Conservation (phyloP, 2,113 vertebrate species). For the Trochalopteron elliotii region DNA sequence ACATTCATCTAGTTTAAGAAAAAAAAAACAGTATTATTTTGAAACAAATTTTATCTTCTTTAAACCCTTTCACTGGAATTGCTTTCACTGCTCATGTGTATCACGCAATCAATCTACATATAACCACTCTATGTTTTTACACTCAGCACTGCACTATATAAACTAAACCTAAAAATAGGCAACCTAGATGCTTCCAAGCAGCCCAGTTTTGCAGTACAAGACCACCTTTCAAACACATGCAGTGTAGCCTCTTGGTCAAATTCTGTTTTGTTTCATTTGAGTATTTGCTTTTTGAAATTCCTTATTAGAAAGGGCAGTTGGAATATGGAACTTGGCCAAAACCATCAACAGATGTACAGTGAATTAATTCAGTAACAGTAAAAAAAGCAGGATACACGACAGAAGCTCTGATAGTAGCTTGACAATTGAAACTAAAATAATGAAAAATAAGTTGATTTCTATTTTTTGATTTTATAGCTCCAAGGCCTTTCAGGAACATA, state of each 20-base stretch:
- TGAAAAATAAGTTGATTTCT: neutral
- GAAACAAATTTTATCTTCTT: neutral
- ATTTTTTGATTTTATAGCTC: neutral
- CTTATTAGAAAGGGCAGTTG: constrained; percentile 4
- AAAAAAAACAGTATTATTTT: neutral
- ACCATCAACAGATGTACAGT: constrained; percentile 35
- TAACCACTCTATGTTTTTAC: neutral
- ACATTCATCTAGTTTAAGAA: neutral
- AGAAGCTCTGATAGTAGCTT: neutral
- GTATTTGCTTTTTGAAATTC: neutral
- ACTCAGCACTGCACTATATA: neutral
- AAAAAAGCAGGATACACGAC: neutral
- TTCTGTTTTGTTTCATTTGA: neutral
- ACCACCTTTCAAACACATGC: neutral
- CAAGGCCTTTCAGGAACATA: neutral
- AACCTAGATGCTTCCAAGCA: neutral
- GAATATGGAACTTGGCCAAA: constrained; percentile 30
- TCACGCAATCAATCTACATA: neutral
- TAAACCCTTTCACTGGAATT: neutral
- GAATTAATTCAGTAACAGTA: constrained; percentile 42
- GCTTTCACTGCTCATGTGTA: neutral
- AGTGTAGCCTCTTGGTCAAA: neutral
- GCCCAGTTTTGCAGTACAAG: neutral
- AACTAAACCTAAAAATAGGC: neutral
- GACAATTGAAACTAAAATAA: neutral